Percentiles rank a stretch among this genome's conserved stretches.
Evolutionary conservation across 2,888 invertebrate genomes (phyloP).

Genomic region (Drosophila monieri): DNA sequence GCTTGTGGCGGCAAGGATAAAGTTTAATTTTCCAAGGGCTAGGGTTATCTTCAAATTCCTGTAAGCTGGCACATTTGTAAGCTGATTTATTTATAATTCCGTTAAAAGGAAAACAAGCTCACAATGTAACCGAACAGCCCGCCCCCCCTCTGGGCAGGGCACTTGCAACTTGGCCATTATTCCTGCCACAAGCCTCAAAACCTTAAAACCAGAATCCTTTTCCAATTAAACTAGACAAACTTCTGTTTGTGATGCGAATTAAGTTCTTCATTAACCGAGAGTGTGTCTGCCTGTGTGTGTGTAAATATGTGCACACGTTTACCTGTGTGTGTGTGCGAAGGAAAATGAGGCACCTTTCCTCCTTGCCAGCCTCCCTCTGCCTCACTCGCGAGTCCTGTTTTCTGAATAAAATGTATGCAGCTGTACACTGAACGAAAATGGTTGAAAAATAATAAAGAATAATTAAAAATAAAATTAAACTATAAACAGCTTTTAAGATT

Average conservation of each 20-base stretch:
- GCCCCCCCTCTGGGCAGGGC: too few species aligned
- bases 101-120: not conserved
- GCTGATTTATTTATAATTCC: not conserved
- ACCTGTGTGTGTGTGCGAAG: not conserved
- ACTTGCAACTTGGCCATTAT: not conserved
- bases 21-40: not conserved
- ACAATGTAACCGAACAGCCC: not conserved
- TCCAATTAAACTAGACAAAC: slow-evolving; percentile 17
- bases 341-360: not conserved
- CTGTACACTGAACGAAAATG: not conserved
- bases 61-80: not conserved
- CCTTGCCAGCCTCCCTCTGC: not conserved
- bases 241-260: slow-evolving; percentile 23
- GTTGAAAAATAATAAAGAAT: not conserved
- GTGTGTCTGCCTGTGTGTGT: slow-evolving; percentile 12
- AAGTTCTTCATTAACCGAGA: slow-evolving; percentile 20
- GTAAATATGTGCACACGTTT: slow-evolving; percentile 11
- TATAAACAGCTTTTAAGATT: not conserved
- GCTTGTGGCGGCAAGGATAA: not conserved
- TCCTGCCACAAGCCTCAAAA: slow-evolving; percentile 1
- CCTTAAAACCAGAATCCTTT: slow-evolving; percentile 8
- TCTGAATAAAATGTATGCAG: not conserved
- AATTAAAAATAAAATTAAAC: not conserved
- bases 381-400: not conserved
- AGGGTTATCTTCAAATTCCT: too few species aligned